Evolutionary conservation across 35 echinoderm and acorn worm species (phyloP).

Genomic region (Strongylocentrotus purpuratus): DNA sequence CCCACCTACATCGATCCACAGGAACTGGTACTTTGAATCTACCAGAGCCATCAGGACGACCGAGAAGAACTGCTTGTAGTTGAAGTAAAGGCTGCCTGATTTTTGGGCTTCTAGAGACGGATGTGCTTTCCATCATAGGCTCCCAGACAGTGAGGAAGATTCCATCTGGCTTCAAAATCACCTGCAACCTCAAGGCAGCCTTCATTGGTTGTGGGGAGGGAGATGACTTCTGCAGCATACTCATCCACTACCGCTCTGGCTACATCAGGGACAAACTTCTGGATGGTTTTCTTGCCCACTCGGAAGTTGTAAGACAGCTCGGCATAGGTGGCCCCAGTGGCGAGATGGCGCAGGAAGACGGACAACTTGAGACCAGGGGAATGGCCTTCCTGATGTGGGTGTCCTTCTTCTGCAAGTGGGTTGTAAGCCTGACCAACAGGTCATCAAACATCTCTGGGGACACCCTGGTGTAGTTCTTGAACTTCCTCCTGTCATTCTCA

Average conservation of each 20-base stretch:
- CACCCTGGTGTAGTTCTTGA: too few species aligned
- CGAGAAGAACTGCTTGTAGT: slow-evolving; percentile 65
- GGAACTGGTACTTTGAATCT: slow-evolving; percentile 57
- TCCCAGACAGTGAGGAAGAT: slow-evolving; percentile 68
- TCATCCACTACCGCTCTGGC: slow-evolving; percentile 21
- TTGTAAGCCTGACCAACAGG: too few species aligned
- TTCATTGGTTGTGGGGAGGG: slow-evolving; percentile 31
- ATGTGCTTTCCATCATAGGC: slow-evolving; percentile 82
- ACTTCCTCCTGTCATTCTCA: too few species aligned
- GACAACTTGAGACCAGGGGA: slow-evolving; percentile 25
- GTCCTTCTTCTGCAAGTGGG: too few species aligned
- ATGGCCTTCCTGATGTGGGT: too few species aligned
- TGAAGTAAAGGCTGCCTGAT: slow-evolving; percentile 60
- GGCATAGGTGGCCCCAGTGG: slow-evolving; percentile 28
- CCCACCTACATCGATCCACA: slow-evolving; percentile 60
- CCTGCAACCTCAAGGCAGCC: slow-evolving; percentile 55
- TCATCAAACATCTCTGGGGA: too few species aligned
- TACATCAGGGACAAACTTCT: slow-evolving; percentile 29
- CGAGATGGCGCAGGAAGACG: slow-evolving; percentile 34
- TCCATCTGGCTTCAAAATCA: slow-evolving; percentile 49
- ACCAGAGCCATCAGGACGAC: slow-evolving; percentile 70
- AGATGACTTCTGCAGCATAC: slow-evolving; percentile 27
- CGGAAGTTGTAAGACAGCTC: slow-evolving; percentile 22
- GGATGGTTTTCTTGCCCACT: slow-evolving; percentile 31
- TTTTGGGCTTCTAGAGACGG: slow-evolving; percentile 57